phyloP scores from a whole-genome alignment of 2,113 vertebrate genomes.

The Scatophagus argus region DNA sequence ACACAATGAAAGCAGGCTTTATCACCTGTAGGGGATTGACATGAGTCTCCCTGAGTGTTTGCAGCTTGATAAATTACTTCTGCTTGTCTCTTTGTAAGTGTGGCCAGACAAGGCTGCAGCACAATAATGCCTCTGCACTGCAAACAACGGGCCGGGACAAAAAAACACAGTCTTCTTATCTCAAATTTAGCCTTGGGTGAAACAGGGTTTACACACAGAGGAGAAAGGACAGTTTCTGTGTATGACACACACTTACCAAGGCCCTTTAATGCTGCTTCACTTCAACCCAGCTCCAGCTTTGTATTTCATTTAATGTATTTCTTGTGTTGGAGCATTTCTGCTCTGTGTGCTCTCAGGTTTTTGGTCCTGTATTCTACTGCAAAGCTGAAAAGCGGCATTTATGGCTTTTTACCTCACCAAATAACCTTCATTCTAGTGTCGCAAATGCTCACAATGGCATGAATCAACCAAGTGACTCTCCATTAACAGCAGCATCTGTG shows the following conservation, averaged over 20 bases:
- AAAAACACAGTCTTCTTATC: slow-evolving; percentile 43
- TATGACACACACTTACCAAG: slow-evolving; percentile 23
- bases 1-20: slow-evolving; percentile 20
- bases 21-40: slow-evolving; percentile 37
- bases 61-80: slow-evolving; percentile 61
- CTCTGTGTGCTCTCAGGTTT: slow-evolving; percentile 5
- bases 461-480: slow-evolving; percentile 52
- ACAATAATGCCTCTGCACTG: slow-evolving; percentile 51
- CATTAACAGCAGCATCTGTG: slow-evolving; percentile 40
- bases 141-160: slow-evolving; percentile 45
- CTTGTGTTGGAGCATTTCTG: slow-evolving; percentile 24
- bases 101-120: slow-evolving; percentile 59
- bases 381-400: slow-evolving; percentile 51
- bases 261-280: slow-evolving; percentile 42
- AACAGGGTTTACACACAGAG: slow-evolving; percentile 39
- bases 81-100: slow-evolving; percentile 50
- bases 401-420: slow-evolving; percentile 24
- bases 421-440: slow-evolving; percentile 54
- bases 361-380: slow-evolving; percentile 10
- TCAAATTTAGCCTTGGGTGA: slow-evolving; percentile 67
- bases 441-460: slow-evolving; percentile 32
- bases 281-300: slow-evolving; percentile 45
- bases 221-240: slow-evolving; percentile 31
- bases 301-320: slow-evolving; percentile 34
- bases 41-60: slow-evolving; percentile 39